phyloP scores from a whole-genome alignment of 2,113 vertebrate species.

The Drymodes brunneopygia region DNA sequence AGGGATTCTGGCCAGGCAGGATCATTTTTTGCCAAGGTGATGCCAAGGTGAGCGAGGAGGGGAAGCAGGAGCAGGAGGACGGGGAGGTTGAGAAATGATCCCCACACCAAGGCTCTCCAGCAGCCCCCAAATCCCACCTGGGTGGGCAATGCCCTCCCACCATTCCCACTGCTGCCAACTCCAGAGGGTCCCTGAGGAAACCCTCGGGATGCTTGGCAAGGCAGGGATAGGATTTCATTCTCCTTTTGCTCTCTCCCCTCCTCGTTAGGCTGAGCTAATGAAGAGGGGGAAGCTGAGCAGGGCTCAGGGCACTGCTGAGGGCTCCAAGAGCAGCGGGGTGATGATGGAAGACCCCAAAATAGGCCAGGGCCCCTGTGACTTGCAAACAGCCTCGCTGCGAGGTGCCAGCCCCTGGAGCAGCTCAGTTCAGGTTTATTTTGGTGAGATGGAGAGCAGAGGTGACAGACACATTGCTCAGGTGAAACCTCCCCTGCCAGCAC shows the following conservation, averaged over 20 bases:
- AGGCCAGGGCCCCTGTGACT: neutral
- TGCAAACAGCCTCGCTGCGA: neutral
- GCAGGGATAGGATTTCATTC: neutral
- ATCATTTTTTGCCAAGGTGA: neutral
- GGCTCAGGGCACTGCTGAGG: neutral
- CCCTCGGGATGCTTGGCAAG: neutral
- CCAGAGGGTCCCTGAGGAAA: neutral
- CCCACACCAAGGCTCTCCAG: accelerated
- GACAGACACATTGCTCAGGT: neutral
- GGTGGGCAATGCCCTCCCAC: neutral
- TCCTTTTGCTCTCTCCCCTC: neutral
- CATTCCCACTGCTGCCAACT: neutral
- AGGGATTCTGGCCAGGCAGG: neutral
- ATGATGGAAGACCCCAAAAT: neutral
- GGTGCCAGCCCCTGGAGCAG: accelerated
- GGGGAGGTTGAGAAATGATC: neutral
- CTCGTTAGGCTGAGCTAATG: neutral
- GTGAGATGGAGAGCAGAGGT: neutral
- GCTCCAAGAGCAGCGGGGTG: neutral
- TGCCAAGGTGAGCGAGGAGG: neutral
- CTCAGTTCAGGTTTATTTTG: neutral
- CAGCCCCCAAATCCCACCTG: neutral
- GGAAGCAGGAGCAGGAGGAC: neutral
- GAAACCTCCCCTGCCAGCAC: neutral
- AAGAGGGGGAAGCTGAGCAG: neutral